Conservation (phyloP, 2,888 invertebrate genomes). For the Cryptus armator region DNA sequence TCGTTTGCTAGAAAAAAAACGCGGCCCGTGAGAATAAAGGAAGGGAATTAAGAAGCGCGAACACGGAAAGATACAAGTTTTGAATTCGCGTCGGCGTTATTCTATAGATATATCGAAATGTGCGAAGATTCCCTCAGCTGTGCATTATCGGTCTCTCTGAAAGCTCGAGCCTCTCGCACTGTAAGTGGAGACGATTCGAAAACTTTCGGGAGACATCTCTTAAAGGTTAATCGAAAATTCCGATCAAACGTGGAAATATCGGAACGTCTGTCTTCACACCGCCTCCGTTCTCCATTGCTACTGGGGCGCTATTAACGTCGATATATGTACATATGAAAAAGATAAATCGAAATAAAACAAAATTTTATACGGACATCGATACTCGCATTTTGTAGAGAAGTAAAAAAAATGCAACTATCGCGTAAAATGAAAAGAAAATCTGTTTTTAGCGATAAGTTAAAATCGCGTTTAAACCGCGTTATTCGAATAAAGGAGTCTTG, state of each 20-base stretch:
- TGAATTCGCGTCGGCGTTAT: too few species aligned
- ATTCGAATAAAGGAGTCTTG: too few species aligned
- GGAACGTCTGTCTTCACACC: conserved; percentile 35
- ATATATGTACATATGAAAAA: background rate
- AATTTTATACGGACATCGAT: conserved; percentile 23
- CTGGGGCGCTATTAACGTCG: conserved; percentile 40
- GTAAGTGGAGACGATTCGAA: conserved; percentile 24
- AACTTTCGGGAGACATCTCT: conserved; percentile 61
- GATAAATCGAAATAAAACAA: conserved; percentile 34
- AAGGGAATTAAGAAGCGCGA: too few species aligned
- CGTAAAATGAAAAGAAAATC: too few species aligned
- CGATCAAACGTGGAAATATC: conserved; percentile 59
- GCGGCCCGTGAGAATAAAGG: too few species aligned
- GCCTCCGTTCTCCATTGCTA: conserved; percentile 20
- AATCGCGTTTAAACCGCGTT: too few species aligned
- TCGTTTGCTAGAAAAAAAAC: background rate
- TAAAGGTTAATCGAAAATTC: conserved; percentile 59
- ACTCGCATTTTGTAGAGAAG: too few species aligned
- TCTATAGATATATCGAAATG: too few species aligned
- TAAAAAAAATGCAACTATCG: too few species aligned
- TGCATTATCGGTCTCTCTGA: background rate
- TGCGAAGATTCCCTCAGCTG: too few species aligned
- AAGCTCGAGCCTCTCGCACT: background rate
- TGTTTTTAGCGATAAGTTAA: too few species aligned
- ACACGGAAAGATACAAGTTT: too few species aligned